These are phyloP conservation scores for Hylia prasina DNA, from an alignment of 2,113 vertebrate genomes.

Conservation along the genomic window DNA sequence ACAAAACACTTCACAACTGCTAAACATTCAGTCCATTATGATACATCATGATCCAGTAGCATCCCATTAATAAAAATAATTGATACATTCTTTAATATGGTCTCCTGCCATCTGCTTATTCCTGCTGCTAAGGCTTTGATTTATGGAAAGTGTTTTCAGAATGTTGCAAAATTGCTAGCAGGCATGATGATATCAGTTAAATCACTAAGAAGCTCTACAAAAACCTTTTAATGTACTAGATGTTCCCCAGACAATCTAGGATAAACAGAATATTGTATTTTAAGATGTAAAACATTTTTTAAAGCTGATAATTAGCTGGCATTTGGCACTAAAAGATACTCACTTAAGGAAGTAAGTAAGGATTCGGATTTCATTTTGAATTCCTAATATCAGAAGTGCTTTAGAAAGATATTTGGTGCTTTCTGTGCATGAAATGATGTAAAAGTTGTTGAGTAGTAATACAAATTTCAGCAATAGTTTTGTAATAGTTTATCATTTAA, in stretches of 20 bases:
- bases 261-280: slow-evolving; percentile 72
- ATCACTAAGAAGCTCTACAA: slow-evolving; percentile 59
- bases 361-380: slow-evolving; percentile 27
- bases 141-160: slow-evolving; percentile 74
- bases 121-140: slow-evolving; percentile 71
- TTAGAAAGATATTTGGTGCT: not conserved
- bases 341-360: slow-evolving; percentile 66
- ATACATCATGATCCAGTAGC: slow-evolving; percentile 54
- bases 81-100: slow-evolving; percentile 63
- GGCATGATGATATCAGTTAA: slow-evolving; percentile 67
- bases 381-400: not conserved
- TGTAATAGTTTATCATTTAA: not conserved
- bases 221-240: slow-evolving; percentile 69
- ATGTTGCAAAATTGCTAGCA: slow-evolving; percentile 73
- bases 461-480: not conserved
- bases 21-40: slow-evolving; percentile 53
- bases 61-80: slow-evolving; percentile 70
- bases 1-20: slow-evolving; percentile 40
- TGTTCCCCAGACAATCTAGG: slow-evolving; percentile 66
- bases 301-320: slow-evolving; percentile 52
- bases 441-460: not conserved
- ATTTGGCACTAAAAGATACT: slow-evolving; percentile 40
- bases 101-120: slow-evolving; percentile 71
- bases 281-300: slow-evolving; percentile 68
- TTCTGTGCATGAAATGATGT: not conserved